phyloP scores from a whole-genome alignment of 2,113 vertebrate genomes.

The Natator depressus region DNA sequence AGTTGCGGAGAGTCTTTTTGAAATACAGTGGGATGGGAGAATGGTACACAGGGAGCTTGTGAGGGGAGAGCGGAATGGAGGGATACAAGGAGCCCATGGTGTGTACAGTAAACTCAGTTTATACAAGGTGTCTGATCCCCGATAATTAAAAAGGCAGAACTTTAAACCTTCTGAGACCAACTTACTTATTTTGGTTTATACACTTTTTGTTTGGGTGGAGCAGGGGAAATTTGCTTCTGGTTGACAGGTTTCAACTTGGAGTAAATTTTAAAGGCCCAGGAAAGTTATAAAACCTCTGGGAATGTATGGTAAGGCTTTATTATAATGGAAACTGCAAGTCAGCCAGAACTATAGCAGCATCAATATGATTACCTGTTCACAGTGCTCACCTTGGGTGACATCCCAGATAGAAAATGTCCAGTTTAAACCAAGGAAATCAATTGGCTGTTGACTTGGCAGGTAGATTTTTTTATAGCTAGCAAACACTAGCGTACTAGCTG shows the following conservation, averaged over 20 bases:
- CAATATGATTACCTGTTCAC: slow-evolving; percentile 43
- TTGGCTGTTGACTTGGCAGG: slow-evolving; percentile 50
- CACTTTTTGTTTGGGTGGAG: not conserved
- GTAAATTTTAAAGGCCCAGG: not conserved
- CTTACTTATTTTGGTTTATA: not conserved
- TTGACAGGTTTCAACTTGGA: not conserved
- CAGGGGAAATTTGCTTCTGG: not conserved
- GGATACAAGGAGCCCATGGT: not conserved
- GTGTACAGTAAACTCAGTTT: not conserved
- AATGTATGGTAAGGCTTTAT: slow-evolving; percentile 40
- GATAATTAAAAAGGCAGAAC: not conserved
- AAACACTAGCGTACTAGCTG: slow-evolving; percentile 8
- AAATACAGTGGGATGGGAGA: not conserved
- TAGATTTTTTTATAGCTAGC: slow-evolving; percentile 29
- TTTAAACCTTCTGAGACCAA: not conserved
- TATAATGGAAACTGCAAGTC: slow-evolving; percentile 65
- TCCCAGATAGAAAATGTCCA: slow-evolving; percentile 30
- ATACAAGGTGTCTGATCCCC: not conserved
- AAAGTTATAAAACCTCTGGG: slow-evolving; percentile 37
- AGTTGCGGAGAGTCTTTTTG: not conserved
- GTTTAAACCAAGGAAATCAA: slow-evolving; percentile 60
- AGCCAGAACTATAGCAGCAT: slow-evolving; percentile 51
- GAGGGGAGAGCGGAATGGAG: not conserved
- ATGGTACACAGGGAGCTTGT: not conserved
- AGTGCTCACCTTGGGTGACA: slow-evolving; percentile 10